Base-by-base conservation (phyloP, 2,113 vertebrate genomes). In the Engraulis encrasicolus region DNA sequence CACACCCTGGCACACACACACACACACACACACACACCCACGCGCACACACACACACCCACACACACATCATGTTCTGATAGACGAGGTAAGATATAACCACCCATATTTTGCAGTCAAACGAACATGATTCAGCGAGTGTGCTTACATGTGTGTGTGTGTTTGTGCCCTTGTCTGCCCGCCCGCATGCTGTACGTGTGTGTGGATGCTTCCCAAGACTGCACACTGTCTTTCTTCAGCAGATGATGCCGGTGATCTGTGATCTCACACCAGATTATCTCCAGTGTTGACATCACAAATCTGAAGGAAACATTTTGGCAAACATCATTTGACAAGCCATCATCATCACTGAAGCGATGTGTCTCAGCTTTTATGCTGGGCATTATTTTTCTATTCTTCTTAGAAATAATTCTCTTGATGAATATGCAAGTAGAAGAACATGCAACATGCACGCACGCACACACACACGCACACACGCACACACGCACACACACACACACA, bases 161-260 rank as follows among this genome's bases (percentile, higher is more conserved):
- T 81, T 36, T 81, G 78, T 83, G 34, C 61, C 37, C 19, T 31
- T 79, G 12, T 79, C 78, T 37, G 34, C n/a, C n/a, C 40, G 4
- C 40, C 40, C 40, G 9, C 9, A 45, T 45, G 40, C 9, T 45
- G 79, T 50, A 34, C 78, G 52, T 58, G n/a, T 9, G 31, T 37
- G 50, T 50, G 52, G 80, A 36, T 84, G 50, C 45, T 12, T 66
- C 11, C 23, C 11, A 17, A 17, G 4, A 45, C 40, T 74, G 27
- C 27, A 74, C 66, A 74, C 27, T 31, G 31, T 12, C 12, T 74
- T 12, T 74, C 66, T 14, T 74, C 66, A 74, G 31, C 27, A 14
- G 66, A 74, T 74, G 66, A 23, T 66, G 23, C 34, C 66, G 31
- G 27, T 74, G 27, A 74, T 74, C 14, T 31, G 31, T 18, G 31